Evolutionary conservation across 2,888 invertebrate genomes (phyloP), one percentile per base, ranked within the genome.

Genomic region (Noctua janthina): DNA sequence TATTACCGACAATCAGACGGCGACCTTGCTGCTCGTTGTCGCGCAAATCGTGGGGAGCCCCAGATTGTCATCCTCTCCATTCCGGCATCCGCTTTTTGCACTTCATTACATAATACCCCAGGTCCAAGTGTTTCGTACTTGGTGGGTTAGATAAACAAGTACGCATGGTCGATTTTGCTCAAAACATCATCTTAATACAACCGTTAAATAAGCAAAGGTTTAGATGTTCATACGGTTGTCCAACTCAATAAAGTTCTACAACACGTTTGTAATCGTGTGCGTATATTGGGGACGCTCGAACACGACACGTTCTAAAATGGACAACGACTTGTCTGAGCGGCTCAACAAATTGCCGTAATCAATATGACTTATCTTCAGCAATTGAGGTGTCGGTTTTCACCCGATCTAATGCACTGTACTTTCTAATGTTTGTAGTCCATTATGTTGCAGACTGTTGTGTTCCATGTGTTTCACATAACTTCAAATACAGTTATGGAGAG

Each of bases 1-100:
- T 94, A 96, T 96, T 96, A 96, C 95, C 92, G 93, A 92, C 96
- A 96, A 97, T 97, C 96, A 96, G 94, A 92, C 93, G 91, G 89
- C 94, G 96, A 96, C 97, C 96, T 96, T 96, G 96, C 93, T 90
- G 95, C 96, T 96, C 94, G 95, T 96, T 96, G 96, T 93, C 93
- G 94, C 93, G 91, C 92, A 94, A 95, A 95, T 95, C 95, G 96
- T 95, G 95, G 97, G 96, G 96, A 95, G 95, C 91, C 93, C 93
- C 95, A 95, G 96, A 96, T 96, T 96, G 95, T 92, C 95, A 94
- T 95, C 94, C 94, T 96, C 94, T 96, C 94, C 95, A 95, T 94
- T 93, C 94, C 93, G 94, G 93, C 96, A 96, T 96, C 96, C 96
- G 95, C 94, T 95, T 95, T 94, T 94, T 95, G 95, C 95, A 95